These are phyloP conservation scores for Parnassius orleans DNA, from an alignment of 2,888 invertebrate species.

Conservation along the genomic window DNA sequence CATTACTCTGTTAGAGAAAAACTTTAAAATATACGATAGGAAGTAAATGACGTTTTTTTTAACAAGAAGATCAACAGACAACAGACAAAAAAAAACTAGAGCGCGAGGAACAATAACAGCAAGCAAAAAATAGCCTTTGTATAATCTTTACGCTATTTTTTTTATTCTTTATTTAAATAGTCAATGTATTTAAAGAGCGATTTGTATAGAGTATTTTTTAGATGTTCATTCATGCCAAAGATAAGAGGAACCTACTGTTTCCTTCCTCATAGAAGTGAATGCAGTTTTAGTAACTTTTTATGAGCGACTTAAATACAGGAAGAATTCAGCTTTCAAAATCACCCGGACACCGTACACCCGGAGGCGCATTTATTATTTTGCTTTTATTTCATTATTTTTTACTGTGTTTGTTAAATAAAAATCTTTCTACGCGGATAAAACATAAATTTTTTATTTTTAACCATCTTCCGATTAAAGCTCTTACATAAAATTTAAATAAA, in stretches of 20 bases:
- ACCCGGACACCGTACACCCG: too few relatives aligned
- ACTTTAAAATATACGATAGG: not conserved
- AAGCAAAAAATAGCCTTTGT: conserved; percentile 9
- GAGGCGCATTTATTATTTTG: too few relatives aligned
- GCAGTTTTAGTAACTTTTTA: conserved; percentile 1
- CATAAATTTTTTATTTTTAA: too few relatives aligned
- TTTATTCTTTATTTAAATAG: conserved; percentile 10
- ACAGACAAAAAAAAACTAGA: conserved; percentile 8
- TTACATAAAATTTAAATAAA: too few relatives aligned
- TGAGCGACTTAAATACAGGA: not conserved
- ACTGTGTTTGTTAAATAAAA: too few relatives aligned
- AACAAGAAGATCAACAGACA: not conserved
- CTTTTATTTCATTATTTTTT: too few relatives aligned
- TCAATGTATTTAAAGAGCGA: not conserved
- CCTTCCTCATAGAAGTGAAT: conserved; percentile 4
- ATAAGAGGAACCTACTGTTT: conserved; percentile 8
- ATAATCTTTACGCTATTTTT: not conserved
- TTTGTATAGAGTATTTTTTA: not conserved
- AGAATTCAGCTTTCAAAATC: too few relatives aligned
- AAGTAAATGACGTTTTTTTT: not conserved
- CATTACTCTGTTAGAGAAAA: not conserved
- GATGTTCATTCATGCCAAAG: not conserved
- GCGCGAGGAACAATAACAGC: conserved; percentile 6
- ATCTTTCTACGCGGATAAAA: too few relatives aligned
- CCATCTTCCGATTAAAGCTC: too few relatives aligned